Evolutionary conservation across 2,113 vertebrate species (phyloP), one percentile per base, ranked within the genome.

Genomic region (Cyanoderma ruficeps): DNA sequence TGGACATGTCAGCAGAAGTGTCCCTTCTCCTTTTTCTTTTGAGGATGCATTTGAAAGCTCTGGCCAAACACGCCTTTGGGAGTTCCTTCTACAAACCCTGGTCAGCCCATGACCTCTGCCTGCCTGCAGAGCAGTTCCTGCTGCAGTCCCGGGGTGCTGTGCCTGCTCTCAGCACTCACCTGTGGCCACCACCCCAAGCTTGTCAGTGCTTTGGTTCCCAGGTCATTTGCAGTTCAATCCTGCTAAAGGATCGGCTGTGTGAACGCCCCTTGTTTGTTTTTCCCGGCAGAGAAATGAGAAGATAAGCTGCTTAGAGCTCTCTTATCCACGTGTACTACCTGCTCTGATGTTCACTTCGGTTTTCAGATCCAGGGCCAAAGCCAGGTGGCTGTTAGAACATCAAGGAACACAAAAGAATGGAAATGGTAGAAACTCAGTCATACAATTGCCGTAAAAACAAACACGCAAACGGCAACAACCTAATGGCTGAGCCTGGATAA

Each of bases 71-170:
- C 11, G 15, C 4, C 5, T 55, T 79, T 68, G 33, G 49, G 39
- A 35, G 17, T 11, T 24, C 18, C 3, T 0, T 52, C 46, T 39
- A 18, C 41, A 69, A 71, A 17, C 22, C 33, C 7, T 42, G 75
- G 30, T 13, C 13, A 22, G 30, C 6, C 21, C 15, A 11, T 4
- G 21, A 57, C 3, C 10, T 55, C 14, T 3, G 0, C 3, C n/a
- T 89, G 39, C 17, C 35, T 35, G 67, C 15, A 33, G 28, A 82
- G n/a, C 42, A 72, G 20, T 6, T 59, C 35, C 27, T 55, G 39
- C 27, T 55, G 39, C 19, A 72, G 31, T 22, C 41, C 30, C 2
- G 8, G 23, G 19, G 2, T 56, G 14, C 9, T 74, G 77, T 46
- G 14, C 35, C 46, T 60, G 33, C 23, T 13, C 21, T 79, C 70